Evolutionary conservation across 2,797 vertebrate species (phyloP).

Genomic region (Esox lucius): DNA sequence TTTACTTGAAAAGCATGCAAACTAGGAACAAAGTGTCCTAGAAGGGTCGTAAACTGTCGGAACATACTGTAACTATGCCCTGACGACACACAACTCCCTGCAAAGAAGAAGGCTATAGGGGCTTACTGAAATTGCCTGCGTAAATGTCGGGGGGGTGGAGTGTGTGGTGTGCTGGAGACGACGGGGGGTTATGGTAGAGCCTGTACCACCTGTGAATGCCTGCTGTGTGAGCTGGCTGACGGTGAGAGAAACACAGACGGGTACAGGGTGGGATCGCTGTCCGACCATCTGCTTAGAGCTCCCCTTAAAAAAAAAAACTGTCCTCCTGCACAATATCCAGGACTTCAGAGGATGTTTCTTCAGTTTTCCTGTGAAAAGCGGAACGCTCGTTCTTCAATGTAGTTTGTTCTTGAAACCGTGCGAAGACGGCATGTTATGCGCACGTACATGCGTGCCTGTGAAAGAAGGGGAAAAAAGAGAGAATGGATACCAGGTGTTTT

Average conservation of each 20-base stretch:
- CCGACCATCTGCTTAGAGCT: background rate
- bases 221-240: background rate
- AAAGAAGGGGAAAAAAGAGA: slow-evolving; percentile 1
- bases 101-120: slow-evolving; percentile 35
- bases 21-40: background rate
- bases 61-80: slow-evolving; percentile 22
- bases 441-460: slow-evolving; percentile 13
- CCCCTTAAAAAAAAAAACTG: background rate
- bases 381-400: slow-evolving; percentile 11
- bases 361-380: background rate
- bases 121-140: slow-evolving; percentile 42
- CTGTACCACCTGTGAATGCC: slow-evolving; percentile 47
- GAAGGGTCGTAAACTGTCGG: background rate
- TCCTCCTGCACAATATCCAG: background rate
- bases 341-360: background rate
- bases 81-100: slow-evolving; percentile 33
- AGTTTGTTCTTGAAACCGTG: slow-evolving; percentile 22
- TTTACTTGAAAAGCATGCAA: background rate
- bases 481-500: slow-evolving; percentile 68
- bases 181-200: slow-evolving; percentile 44
- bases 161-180: slow-evolving; percentile 19
- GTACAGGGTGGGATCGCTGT: background rate
- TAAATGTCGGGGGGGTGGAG: slow-evolving; percentile 19
- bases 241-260: background rate
- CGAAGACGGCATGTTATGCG: slow-evolving; percentile 8